phyloP scores from a whole-genome alignment of 2,113 vertebrate genomes.

The Furnarius figulus region DNA sequence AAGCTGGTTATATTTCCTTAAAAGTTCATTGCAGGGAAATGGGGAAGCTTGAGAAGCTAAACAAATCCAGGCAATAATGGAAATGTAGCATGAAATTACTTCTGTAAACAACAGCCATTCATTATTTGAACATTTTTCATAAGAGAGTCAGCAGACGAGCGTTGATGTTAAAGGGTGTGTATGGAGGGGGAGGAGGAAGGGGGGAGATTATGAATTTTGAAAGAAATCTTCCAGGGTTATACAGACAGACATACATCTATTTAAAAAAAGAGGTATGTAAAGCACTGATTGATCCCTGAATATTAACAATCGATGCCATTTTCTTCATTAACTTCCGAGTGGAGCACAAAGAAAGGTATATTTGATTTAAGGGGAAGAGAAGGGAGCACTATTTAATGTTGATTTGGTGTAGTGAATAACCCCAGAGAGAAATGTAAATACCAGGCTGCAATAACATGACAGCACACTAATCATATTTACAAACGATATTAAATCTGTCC shows the following conservation, averaged over 20 bases:
- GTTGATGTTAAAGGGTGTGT: slow-evolving; percentile 57
- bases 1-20: slow-evolving; percentile 84
- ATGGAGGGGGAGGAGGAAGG: slow-evolving; percentile 55
- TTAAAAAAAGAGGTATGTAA: slow-evolving; percentile 72
- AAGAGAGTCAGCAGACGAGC: slow-evolving; percentile 78
- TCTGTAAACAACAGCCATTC: slow-evolving; percentile 97
- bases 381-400: slow-evolving; percentile 88
- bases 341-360: slow-evolving; percentile 78
- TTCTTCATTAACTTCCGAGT: slow-evolving; percentile 91
- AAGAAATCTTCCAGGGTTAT: slow-evolving; percentile 75
- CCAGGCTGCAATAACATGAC: slow-evolving; percentile 95
- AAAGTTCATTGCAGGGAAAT: slow-evolving; percentile 85
- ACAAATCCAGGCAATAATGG: slow-evolving; percentile 98
- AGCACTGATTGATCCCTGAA: slow-evolving; percentile 90
- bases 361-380: slow-evolving; percentile 82
- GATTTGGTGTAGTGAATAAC: slow-evolving; percentile 92
- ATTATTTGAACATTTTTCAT: slow-evolving; percentile 93
- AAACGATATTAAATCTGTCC: slow-evolving; percentile 99
- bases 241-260: slow-evolving; percentile 80
- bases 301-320: slow-evolving; percentile 89
- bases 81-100: slow-evolving; percentile 99
- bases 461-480: slow-evolving; percentile 99
- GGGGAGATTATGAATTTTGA: slow-evolving; percentile 46
- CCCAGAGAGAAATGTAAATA: slow-evolving; percentile 99
- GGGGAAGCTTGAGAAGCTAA: slow-evolving; percentile 88